Percentiles rank a stretch among this genome's conserved stretches.
Evolutionary conservation across 1,140 invertebrate genomes (phyloP).

Genomic region (Achroia grisella): DNA sequence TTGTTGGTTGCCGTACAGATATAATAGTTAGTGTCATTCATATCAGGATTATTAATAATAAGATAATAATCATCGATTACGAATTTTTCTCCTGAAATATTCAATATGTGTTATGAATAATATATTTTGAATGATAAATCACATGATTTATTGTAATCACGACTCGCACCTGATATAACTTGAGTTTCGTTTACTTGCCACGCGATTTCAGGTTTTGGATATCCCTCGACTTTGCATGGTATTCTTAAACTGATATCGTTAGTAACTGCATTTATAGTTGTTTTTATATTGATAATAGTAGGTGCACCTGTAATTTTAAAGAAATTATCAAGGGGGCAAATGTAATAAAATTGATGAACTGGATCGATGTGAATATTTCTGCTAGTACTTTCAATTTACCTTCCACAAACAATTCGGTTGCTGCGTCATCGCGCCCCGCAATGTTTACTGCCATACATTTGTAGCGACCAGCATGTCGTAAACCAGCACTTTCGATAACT

Average conservation of each 20-base stretch:
- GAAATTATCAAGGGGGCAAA: too few species aligned
- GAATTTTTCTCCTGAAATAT: constrained; percentile 3
- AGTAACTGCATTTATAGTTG: too few species aligned
- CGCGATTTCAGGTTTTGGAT: constrained; percentile 2
- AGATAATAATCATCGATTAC: constrained; percentile 26
- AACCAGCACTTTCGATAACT: too few species aligned
- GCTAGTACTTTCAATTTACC: neutral
- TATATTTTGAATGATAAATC: too few species aligned
- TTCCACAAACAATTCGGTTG: constrained; percentile 6
- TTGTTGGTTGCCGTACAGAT: constrained; percentile 25
- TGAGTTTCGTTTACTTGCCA: neutral
- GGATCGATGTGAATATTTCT: neutral
- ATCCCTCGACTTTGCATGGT: constrained; percentile 4
- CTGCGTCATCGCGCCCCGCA: neutral
- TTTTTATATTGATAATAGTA: too few species aligned
- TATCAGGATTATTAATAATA: constrained; percentile 26
- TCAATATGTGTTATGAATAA: too few species aligned
- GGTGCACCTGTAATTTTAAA: too few species aligned
- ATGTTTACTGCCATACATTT: constrained; percentile 2
- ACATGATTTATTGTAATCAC: too few species aligned
- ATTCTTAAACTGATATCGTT: neutral
- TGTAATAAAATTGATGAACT: too few species aligned
- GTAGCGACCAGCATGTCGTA: neutral
- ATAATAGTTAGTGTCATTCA: constrained; percentile 10
- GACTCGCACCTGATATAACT: too few species aligned